phyloP scores from a whole-genome alignment of 1,140 invertebrate species.

The Battus philenor region DNA sequence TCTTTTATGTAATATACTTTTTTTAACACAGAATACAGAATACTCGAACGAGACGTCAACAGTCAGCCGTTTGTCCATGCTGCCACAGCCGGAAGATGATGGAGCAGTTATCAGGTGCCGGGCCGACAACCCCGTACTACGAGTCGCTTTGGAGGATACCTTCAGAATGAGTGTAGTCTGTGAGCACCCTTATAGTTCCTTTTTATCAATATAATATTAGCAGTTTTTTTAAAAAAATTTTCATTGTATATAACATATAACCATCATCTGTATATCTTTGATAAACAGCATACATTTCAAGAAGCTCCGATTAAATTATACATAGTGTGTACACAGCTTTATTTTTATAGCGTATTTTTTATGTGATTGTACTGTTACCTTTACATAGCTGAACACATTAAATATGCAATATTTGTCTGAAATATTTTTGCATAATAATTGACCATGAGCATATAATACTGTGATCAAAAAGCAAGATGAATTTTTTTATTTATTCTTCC shows the following conservation, averaged over 20 bases:
- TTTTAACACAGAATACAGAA: conserved; percentile 44
- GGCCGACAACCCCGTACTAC: conserved; percentile 87
- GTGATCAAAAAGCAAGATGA: too few species aligned
- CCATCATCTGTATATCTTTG: too few species aligned
- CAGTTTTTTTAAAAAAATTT: not conserved
- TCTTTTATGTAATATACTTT: not conserved
- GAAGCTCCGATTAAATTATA: too few species aligned
- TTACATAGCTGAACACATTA: too few species aligned
- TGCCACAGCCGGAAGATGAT: conserved; percentile 89
- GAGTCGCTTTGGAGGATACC: conserved; percentile 84
- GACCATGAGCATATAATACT: too few species aligned
- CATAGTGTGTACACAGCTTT: not conserved
- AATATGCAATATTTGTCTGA: too few species aligned
- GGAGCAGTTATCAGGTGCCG: conserved; percentile 87
- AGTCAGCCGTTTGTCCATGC: conserved; percentile 85
- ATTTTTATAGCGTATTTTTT: not conserved
- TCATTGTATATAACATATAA: too few species aligned
- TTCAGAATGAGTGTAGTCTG: conserved; percentile 90
- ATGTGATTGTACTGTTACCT: not conserved
- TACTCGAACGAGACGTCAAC: conserved; percentile 79
- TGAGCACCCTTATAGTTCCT: conserved; percentile 77
- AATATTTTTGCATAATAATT: too few species aligned
- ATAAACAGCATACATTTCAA: too few species aligned
- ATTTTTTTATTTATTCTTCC: too few species aligned
- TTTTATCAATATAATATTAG: not conserved